Conservation (phyloP, 2,113 vertebrate genomes). For the Bos taurus region DNA sequence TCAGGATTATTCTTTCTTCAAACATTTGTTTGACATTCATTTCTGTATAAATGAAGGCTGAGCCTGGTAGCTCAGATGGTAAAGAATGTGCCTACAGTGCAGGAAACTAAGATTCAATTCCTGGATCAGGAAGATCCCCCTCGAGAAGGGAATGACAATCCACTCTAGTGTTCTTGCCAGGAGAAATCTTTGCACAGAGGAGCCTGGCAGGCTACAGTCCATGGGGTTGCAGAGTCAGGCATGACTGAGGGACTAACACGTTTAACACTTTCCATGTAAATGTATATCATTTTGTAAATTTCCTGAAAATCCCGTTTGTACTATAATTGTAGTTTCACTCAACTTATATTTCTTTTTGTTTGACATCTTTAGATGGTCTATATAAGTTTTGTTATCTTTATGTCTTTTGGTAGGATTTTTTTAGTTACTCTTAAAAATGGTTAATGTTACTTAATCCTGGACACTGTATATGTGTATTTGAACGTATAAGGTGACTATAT, state of each 20-base stretch:
- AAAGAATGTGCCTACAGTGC: not conserved
- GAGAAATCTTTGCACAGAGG: not conserved
- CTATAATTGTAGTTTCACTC: not conserved
- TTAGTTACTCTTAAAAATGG: not conserved
- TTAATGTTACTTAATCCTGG: not conserved
- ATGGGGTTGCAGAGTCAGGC: not conserved
- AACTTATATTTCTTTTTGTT: not conserved
- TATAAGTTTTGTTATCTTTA: not conserved
- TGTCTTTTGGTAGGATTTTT: not conserved
- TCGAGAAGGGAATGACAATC: not conserved
- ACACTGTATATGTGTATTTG: not conserved
- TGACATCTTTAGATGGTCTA: not conserved
- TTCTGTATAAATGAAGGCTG: not conserved
- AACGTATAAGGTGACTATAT: not conserved
- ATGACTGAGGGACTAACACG: not conserved
- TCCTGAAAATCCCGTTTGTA: not conserved
- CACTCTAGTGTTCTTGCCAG: not conserved
- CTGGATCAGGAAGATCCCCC: not conserved
- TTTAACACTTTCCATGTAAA: not conserved
- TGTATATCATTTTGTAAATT: not conserved
- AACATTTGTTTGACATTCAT: not conserved
- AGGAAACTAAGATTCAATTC: too few relatives aligned
- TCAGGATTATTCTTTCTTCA: not conserved
- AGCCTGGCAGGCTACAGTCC: not conserved
- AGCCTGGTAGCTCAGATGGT: not conserved